A percentile compares a stretch with the other conserved stretches of the same genome.
These are phyloP conservation scores for Magallana nippona DNA, from an alignment of 2,888 invertebrate genomes.

Conservation along the genomic window DNA sequence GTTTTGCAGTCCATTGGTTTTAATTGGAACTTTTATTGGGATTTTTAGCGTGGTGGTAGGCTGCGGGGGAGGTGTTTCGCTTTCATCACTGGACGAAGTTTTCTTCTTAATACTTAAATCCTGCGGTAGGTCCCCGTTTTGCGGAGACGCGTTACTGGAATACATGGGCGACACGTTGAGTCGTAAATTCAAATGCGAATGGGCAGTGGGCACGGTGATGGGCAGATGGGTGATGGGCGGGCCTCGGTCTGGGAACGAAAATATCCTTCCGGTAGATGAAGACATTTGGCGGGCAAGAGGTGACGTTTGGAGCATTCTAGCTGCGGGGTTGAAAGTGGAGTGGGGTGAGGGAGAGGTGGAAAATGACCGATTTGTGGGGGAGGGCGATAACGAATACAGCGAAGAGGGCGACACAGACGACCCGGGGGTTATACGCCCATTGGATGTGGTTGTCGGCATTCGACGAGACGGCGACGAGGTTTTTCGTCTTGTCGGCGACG, in stretches of 20 bases:
- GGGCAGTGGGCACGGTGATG: constrained; percentile 37
- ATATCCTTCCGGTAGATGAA: constrained; percentile 38
- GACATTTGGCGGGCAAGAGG: constrained; percentile 32
- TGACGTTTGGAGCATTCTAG: constrained; percentile 24
- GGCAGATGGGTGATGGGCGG: constrained; percentile 26
- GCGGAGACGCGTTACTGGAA: constrained; percentile 4
- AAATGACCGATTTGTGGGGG: constrained; percentile 13
- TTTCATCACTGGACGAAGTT: constrained; percentile 23
- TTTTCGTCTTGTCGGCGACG: constrained; percentile 38
- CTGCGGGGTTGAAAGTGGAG: constrained; percentile 31
- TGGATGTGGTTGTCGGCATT: constrained; percentile 7
- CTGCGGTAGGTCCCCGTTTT: constrained; percentile 47
- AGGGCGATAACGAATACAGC: constrained; percentile 25
- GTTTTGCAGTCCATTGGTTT: constrained; percentile 39
- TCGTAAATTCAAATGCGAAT: constrained; percentile 29
- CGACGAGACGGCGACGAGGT: constrained; percentile 32
- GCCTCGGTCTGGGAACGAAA: constrained; percentile 34
- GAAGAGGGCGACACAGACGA: constrained; percentile 35
- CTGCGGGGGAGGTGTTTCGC: background rate
- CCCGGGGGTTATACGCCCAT: constrained; percentile 4
- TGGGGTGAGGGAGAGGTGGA: constrained; percentile 26
- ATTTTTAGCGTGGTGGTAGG: constrained; percentile 7
- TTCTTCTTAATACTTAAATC: constrained; percentile 53
- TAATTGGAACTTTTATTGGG: constrained; percentile 31
- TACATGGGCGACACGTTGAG: constrained; percentile 24